Base-by-base conservation (phyloP, 1,140 invertebrate species). In the Drosophila lacteicornis region DNA sequence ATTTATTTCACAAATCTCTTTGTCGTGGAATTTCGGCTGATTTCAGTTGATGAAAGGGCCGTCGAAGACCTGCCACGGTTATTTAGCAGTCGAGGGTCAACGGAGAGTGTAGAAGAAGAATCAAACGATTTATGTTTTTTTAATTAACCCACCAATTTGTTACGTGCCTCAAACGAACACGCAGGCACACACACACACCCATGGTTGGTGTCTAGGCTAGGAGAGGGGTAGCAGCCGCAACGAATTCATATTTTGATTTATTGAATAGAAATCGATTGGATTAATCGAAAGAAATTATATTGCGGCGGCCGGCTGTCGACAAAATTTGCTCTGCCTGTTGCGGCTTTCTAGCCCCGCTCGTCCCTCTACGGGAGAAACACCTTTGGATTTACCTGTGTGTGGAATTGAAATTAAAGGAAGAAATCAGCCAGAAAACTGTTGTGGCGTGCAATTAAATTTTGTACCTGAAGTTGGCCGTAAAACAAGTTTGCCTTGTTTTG, bases 91-190 rank as follows among this genome's bases (percentile, higher is more conserved):
- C 55, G 67, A 57, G 40, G 22, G 30, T 45, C 22, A 17, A 38
- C 45, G 7, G 49, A 19, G 61, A 45, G 59, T 75, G 51, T 45
- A 51, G 67, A 79, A 73, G 63, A 73, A 76, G 88, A 90, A 83
- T 87, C 79, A 84, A 91, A 91, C 91, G 85, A 91, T 91, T 91
- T 91, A 91, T 91, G 91, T 82, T 91, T 91, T 91, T 91, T 91
- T 91, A 91, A 91, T 91, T 91, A 91, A 91, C 91, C 91, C 76
- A 82, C 79, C 91, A 91, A 91, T 91, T 91, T 91, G 91, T 91
- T 91, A 91, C 91, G 91, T 88, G 82, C 84, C 80, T 91, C 88
- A 91, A 87, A 84, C 84, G 75, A 66, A 68, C 77, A 77, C 73
- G 58, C 77, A 63, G 70, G 47, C 61, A 56, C 60, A 74, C 42